Percentiles rank a stretch among this genome's conserved stretches.
Conservation (phyloP, 2,797 vertebrate genomes). For the Xiphophorus birchmanni region DNA sequence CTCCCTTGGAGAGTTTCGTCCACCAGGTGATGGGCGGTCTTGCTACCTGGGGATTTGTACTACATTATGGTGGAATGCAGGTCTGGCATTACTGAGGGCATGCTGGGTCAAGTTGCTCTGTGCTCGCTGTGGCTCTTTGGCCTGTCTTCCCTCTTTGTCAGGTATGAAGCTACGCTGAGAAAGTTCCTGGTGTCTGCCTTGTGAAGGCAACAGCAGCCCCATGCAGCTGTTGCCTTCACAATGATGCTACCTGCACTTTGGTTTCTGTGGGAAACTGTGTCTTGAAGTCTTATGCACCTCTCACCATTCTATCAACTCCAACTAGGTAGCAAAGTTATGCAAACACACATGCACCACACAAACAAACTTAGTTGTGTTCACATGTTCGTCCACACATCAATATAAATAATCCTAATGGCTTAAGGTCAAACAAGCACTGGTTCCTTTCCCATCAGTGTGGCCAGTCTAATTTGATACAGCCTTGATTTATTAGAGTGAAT, state of each 20-base stretch:
- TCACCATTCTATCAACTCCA: not conserved
- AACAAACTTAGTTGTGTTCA: too few species aligned
- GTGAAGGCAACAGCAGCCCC: too few species aligned
- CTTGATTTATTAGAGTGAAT: not conserved
- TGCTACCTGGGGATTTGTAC: not conserved
- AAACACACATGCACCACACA: not conserved
- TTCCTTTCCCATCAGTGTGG: not conserved
- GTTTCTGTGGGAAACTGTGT: not conserved
- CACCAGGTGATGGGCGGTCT: too few species aligned
- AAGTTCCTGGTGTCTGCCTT: not conserved
- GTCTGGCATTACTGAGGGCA: not conserved
- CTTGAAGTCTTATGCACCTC: not conserved
- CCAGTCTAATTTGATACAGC: not conserved
- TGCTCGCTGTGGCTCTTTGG: not conserved
- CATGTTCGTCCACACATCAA: too few species aligned
- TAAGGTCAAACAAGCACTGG: not conserved
- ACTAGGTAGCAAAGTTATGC: not conserved
- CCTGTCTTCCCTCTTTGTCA: not conserved
- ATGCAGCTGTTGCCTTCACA: too few species aligned
- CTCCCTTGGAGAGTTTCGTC: too few species aligned
- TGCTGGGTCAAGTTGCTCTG: not conserved
- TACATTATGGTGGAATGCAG: not conserved
- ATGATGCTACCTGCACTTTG: not conserved
- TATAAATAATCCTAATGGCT: not conserved
- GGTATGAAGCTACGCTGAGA: not conserved